Percentiles rank a stretch among this genome's conserved stretches.
These are phyloP conservation scores for Spongia lamella DNA, from an alignment of 37 sponge, comb jelly and placozoan genomes.

Conservation along the genomic window DNA sequence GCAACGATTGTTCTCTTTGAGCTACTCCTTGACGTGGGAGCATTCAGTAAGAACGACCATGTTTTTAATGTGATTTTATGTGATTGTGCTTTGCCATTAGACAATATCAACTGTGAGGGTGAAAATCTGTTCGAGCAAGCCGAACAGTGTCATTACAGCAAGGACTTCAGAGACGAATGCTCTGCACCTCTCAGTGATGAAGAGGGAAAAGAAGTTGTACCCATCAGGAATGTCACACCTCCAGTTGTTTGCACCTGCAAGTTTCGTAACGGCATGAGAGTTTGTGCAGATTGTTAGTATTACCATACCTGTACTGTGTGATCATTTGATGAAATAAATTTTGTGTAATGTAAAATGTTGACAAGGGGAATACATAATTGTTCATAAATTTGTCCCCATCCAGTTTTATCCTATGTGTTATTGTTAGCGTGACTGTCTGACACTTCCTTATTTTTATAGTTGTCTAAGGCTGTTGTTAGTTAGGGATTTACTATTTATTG, in stretches of 20 bases:
- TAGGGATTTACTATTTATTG: too few relatives aligned
- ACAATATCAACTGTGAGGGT: conserved; percentile 37
- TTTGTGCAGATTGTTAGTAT: conserved; percentile 31
- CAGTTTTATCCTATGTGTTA: too few relatives aligned
- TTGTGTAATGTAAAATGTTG: too few relatives aligned
- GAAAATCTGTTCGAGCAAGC: conserved; percentile 14
- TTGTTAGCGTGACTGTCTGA: too few relatives aligned
- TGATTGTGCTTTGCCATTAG: too few relatives aligned
- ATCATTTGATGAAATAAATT: too few relatives aligned
- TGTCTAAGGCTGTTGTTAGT: too few relatives aligned
- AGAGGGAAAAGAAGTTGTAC: conserved; percentile 7
- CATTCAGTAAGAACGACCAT: conserved; percentile 61
- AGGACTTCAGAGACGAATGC: neutral
- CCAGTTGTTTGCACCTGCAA: conserved; percentile 33
- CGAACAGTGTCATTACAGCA: conserved; percentile 57
- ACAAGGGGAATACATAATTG: too few relatives aligned
- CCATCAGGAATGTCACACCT: neutral
- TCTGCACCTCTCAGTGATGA: neutral
- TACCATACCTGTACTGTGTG: too few relatives aligned
- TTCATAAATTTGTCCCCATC: too few relatives aligned
- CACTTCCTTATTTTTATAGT: too few relatives aligned
- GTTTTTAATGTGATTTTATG: too few relatives aligned
- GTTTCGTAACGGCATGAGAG: conserved; percentile 20
- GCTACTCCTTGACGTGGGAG: conserved; percentile 83
- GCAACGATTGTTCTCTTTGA: conserved; percentile 85